Evolutionary conservation across 2,797 vertebrate genomes (phyloP).

Genomic region (Malurus splendens): DNA sequence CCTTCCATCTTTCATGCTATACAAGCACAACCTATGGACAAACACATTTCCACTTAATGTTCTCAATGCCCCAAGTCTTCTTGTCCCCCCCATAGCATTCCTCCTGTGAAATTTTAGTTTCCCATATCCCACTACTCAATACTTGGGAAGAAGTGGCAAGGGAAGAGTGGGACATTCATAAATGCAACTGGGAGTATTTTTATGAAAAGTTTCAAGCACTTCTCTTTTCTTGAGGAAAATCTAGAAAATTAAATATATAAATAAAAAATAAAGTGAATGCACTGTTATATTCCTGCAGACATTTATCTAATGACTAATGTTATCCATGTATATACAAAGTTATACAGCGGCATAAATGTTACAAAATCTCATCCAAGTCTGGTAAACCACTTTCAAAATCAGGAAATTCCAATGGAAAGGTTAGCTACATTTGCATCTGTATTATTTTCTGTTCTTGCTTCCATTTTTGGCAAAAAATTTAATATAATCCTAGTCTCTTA

Average conservation of each 20-base stretch:
- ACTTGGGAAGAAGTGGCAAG: background rate
- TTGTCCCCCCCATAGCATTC: background rate
- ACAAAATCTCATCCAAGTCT: slow-evolving; percentile 17
- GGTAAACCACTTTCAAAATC: slow-evolving; percentile 48
- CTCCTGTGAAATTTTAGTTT: background rate
- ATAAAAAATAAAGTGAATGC: background rate
- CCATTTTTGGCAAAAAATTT: slow-evolving; percentile 10
- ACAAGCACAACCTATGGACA: background rate
- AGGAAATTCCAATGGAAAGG: slow-evolving; percentile 41
- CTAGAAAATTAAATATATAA: background rate
- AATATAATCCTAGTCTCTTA: background rate
- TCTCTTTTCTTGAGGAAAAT: background rate
- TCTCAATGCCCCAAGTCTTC: background rate
- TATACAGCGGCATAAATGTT: background rate
- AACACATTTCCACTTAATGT: background rate
- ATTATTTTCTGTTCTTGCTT: slow-evolving; percentile 16
- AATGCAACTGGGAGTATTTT: background rate
- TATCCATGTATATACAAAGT: slow-evolving; percentile 8
- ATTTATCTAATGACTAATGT: slow-evolving; percentile 28
- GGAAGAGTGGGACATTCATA: background rate
- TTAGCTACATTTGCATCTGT: slow-evolving; percentile 11
- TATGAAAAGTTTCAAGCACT: background rate
- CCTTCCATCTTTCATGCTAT: background rate
- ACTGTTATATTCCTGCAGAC: background rate
- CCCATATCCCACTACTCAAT: background rate